phyloP scores from a whole-genome alignment of 2,113 vertebrate genomes.

The Callithrix jacchus region DNA sequence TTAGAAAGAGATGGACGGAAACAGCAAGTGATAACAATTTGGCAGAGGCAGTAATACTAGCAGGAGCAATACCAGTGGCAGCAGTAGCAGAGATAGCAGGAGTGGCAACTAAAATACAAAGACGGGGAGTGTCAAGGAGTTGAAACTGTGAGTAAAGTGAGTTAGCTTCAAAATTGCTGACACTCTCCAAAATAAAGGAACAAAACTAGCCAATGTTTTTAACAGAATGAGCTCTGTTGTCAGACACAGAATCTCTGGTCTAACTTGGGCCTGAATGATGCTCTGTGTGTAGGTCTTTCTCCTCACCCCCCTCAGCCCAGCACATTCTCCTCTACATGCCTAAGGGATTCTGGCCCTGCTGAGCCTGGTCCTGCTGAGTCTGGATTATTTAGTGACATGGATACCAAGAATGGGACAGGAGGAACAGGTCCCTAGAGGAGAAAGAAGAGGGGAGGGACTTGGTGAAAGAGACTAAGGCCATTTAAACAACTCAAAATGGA shows the following conservation, averaged over 20 bases:
- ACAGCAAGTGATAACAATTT: background rate
- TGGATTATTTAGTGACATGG: background rate
- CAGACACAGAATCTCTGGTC: too few relatives aligned
- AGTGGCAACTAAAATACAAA: background rate
- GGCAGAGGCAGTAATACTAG: too few relatives aligned
- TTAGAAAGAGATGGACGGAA: background rate
- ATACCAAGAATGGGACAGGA: background rate
- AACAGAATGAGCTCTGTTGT: too few relatives aligned
- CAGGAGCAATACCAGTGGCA: background rate
- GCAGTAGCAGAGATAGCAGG: background rate
- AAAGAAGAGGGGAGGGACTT: rapidly evolving
- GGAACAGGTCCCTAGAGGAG: background rate
- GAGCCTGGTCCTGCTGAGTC: rapidly evolving
- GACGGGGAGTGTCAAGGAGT: background rate
- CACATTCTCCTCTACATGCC: rapidly evolving
- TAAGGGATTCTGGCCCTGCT: too few relatives aligned
- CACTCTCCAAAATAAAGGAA: too few relatives aligned
- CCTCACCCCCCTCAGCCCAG: background rate
- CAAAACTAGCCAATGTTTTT: too few relatives aligned
- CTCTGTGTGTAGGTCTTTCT: background rate
- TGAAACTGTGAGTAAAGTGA: background rate
- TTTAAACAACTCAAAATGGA: too few relatives aligned
- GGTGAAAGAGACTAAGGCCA: background rate
- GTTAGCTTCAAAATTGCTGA: too few relatives aligned
- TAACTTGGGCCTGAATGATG: too few relatives aligned